Evolutionary conservation across 2,888 invertebrate species (phyloP).

Genomic region (Rotaria macrura): DNA sequence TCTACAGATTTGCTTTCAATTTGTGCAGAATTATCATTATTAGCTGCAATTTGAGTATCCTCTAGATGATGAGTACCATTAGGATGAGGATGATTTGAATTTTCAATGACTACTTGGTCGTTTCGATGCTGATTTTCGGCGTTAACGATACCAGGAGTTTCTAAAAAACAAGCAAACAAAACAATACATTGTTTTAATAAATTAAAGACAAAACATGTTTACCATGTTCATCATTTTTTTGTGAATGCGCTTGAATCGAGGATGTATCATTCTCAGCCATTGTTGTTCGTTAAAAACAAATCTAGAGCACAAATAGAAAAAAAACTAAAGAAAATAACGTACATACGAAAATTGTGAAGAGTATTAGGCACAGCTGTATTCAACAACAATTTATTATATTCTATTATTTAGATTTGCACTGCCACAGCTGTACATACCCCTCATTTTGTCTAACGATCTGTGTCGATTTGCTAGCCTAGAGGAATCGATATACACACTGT

Average conservation of each 20-base stretch:
- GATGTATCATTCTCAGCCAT: neutral
- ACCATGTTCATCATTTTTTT: neutral
- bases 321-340: neutral
- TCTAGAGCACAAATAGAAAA: neutral
- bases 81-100: neutral
- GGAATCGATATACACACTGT: neutral
- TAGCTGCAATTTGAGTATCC: neutral
- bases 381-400: neutral
- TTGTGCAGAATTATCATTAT: neutral
- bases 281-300: neutral
- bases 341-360: neutral
- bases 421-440: neutral
- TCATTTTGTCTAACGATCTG: neutral
- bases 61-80: neutral
- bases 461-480: neutral
- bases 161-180: no score
- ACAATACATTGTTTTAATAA: no score
- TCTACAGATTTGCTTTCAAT: neutral
- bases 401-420: neutral
- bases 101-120: neutral
- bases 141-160: no score
- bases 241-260: neutral
- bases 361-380: neutral
- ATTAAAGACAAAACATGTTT: neutral
- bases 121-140: neutral